Evolutionary conservation across 1,140 invertebrate species (phyloP).

Genomic region (Centruroides sculpturatus): DNA sequence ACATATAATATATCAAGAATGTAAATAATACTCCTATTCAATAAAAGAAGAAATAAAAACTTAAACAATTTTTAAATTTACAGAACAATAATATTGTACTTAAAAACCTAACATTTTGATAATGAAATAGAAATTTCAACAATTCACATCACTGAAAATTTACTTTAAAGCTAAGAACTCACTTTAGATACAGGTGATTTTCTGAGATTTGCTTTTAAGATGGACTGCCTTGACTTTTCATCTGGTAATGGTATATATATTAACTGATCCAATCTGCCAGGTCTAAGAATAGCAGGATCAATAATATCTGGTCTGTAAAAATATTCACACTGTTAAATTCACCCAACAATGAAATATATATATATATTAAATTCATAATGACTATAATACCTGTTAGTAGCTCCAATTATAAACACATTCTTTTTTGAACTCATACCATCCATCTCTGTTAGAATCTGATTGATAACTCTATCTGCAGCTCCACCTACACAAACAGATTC

Average conservation of each 20-base stretch:
- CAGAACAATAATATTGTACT: too few relatives aligned
- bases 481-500: constrained; percentile 40
- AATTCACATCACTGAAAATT: too few relatives aligned
- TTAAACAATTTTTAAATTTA: too few relatives aligned
- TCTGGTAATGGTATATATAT: constrained; percentile 99
- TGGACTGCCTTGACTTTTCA: constrained; percentile 90
- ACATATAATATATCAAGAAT: too few relatives aligned
- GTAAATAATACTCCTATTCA: too few relatives aligned
- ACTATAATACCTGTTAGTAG: constrained; percentile 57
- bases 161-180: constrained; percentile 2
- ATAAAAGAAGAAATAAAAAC: too few relatives aligned
- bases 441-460: constrained; percentile 99
- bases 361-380: not conserved
- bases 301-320: constrained; percentile 69
- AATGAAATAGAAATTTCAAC: too few relatives aligned
- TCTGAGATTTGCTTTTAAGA: constrained; percentile 86
- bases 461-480: constrained; percentile 97
- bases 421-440: constrained; percentile 99
- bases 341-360: not conserved
- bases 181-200: constrained; percentile 91
- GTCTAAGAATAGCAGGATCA: constrained; percentile 95
- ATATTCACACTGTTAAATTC: not conserved
- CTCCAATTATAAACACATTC: constrained; percentile 99
- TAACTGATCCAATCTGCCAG: constrained; percentile 94
- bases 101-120: too few relatives aligned